Evolutionary conservation across 1,140 invertebrate genomes (phyloP).

Genomic region (Chionoecetes opilio): DNA sequence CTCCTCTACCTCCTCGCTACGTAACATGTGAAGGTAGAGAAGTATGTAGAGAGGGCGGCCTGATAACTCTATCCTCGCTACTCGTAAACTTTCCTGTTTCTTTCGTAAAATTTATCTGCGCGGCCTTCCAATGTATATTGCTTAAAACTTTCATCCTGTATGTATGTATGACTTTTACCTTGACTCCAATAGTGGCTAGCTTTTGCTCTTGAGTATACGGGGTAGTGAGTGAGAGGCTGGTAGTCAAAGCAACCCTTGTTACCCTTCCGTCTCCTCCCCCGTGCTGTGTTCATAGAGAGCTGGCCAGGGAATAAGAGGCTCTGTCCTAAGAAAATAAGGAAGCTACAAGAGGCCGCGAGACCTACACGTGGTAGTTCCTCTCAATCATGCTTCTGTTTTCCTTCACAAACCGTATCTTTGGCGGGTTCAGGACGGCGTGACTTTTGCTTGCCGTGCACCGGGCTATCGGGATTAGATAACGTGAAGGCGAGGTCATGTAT

Average conservation of each 20-base stretch:
- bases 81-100: not conserved
- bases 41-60: too few relatives aligned
- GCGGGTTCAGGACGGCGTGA: not conserved
- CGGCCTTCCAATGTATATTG: not conserved
- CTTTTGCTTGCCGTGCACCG: not conserved
- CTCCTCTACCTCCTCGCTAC: too few relatives aligned
- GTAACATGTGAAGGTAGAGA: too few relatives aligned
- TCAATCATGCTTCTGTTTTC: too few relatives aligned
- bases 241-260: not conserved
- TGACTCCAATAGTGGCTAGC: not conserved
- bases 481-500: too few relatives aligned
- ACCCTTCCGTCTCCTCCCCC: not conserved
- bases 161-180: not conserved
- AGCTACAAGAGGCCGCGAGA: too few relatives aligned
- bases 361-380: too few relatives aligned
- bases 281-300: not conserved
- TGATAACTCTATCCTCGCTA: too few relatives aligned
- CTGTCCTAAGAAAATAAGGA: too few relatives aligned
- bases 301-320: not conserved
- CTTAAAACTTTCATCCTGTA: not conserved
- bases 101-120: too few relatives aligned
- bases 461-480: not conserved
- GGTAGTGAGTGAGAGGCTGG: not conserved
- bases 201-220: not conserved
- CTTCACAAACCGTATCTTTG: not conserved